These are phyloP conservation scores for Chelmon rostratus DNA, from an alignment of 2,797 vertebrate genomes.

Conservation along the genomic window DNA sequence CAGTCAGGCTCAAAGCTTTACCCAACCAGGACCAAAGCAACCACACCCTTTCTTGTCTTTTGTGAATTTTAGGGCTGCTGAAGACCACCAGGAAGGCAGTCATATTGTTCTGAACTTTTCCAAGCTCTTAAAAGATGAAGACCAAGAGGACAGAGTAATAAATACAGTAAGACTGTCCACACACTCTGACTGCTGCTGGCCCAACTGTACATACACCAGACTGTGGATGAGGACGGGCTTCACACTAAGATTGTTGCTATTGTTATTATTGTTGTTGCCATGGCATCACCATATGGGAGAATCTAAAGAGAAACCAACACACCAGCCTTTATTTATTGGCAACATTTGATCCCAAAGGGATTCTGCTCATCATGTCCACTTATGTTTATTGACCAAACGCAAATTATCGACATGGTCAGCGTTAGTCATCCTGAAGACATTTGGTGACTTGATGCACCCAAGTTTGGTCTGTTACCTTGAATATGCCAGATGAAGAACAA, in stretches of 20 bases:
- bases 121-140: slow-evolving; percentile 10
- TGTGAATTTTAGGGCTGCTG: slow-evolving; percentile 28
- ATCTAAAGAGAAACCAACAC: slow-evolving; percentile 11
- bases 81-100: slow-evolving; percentile 14
- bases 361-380: slow-evolving; percentile 24
- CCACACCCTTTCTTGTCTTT: slow-evolving; percentile 11
- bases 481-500: slow-evolving; percentile 57
- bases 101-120: slow-evolving; percentile 24
- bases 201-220: slow-evolving; percentile 53
- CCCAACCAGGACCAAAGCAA: slow-evolving; percentile 67
- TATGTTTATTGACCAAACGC: slow-evolving; percentile 36
- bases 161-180: slow-evolving; percentile 11
- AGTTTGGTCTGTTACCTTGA: slow-evolving; percentile 6
- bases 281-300: slow-evolving; percentile 11
- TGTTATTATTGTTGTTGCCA: slow-evolving; percentile 28
- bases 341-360: slow-evolving; percentile 50
- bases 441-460: slow-evolving; percentile 6
- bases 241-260: slow-evolving; percentile 27
- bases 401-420: slow-evolving; percentile 2
- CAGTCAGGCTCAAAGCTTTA: slow-evolving; percentile 54
- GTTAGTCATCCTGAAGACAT: not conserved
- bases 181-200: slow-evolving; percentile 39
- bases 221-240: slow-evolving; percentile 25
- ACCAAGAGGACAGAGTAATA: slow-evolving; percentile 10
- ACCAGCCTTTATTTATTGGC: slow-evolving; percentile 35